phyloP scores from a whole-genome alignment of 2,113 vertebrate species.

The Dromiciops gliroides region DNA sequence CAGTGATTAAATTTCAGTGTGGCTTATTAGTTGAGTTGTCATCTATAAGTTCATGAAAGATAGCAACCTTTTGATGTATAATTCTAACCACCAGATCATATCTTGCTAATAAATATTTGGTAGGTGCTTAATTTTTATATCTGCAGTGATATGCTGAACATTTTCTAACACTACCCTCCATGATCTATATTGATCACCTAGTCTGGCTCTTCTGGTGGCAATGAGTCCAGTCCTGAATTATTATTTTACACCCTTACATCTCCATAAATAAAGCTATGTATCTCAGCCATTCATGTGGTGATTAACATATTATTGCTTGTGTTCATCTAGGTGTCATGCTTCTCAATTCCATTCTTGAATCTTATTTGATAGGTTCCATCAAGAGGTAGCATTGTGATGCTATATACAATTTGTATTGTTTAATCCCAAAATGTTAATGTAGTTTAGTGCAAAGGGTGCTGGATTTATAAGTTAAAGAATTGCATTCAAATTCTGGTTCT shows the following conservation, averaged over 20 bases:
- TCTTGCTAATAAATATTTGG: not conserved
- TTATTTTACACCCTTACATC: not conserved
- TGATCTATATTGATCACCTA: not conserved
- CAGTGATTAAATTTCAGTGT: not conserved
- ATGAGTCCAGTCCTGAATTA: not conserved
- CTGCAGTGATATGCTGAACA: not conserved
- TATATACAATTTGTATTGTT: not conserved
- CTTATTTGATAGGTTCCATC: not conserved
- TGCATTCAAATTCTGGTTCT: not conserved
- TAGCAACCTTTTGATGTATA: not conserved
- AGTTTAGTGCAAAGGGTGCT: not conserved
- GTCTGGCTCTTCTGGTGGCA: not conserved
- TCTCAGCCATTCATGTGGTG: not conserved
- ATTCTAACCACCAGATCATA: not conserved
- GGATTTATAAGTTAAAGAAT: not conserved
- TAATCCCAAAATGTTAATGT: not conserved
- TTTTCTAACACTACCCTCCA: not conserved
- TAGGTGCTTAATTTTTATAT: not conserved
- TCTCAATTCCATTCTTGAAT: not conserved
- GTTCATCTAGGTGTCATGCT: not conserved
- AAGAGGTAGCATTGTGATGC: not conserved
- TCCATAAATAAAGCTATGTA: not conserved
- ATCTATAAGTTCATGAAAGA: not conserved
- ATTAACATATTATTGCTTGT: not conserved
- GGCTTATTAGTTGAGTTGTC: not conserved